Evolutionary conservation across 1,140 invertebrate species (phyloP), one percentile per base, ranked within the genome.

Genomic region (Drosophila persimilis): DNA sequence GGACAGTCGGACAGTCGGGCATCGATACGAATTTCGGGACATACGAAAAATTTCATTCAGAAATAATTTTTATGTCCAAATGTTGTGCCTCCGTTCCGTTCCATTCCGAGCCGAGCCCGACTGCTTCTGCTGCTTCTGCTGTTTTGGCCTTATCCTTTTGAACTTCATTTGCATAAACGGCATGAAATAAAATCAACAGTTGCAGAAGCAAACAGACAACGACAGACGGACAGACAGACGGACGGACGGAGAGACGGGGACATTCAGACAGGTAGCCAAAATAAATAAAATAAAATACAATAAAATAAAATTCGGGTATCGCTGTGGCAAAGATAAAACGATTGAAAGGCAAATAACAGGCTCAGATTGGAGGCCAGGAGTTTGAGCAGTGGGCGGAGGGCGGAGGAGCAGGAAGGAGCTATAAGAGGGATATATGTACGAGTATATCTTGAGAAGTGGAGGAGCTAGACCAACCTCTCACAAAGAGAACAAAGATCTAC

Each of bases 121-220:
- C 17, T 44, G 24, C 17, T 52, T 62, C 53, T 48, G 17, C 43
- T 66, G 72, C 22, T 56, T 60, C 61, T 85, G 76, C 73, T 80
- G 65, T 78, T 79, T 81, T 81, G 83, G 83, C 66, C 84, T 88
- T 88, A 88, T 88, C 83, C 83, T 88, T 79, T 88, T 88, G 78
- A 83, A 88, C 84, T 89, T 88, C 60, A 88, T 88, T 88, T 88
- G 83, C 83, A 88, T 88, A 88, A 88, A 88, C 72, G 84, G 83
- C 78, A 88, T 88, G 75, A 89, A 88, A 88, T 88, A 84, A 88
- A 88, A 88, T 83, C 83, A 88, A 88, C 81, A 85, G 81, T 85
- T 88, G 83, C 81, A 76, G 76, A 83, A 80, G 41, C 24, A 63
- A 53, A 58, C 47, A 55, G 55, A 58, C 46, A 61, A 55, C 61